These are phyloP conservation scores for Acomys russatus DNA, from an alignment of 2,797 vertebrate species.

Conservation along the genomic window DNA sequence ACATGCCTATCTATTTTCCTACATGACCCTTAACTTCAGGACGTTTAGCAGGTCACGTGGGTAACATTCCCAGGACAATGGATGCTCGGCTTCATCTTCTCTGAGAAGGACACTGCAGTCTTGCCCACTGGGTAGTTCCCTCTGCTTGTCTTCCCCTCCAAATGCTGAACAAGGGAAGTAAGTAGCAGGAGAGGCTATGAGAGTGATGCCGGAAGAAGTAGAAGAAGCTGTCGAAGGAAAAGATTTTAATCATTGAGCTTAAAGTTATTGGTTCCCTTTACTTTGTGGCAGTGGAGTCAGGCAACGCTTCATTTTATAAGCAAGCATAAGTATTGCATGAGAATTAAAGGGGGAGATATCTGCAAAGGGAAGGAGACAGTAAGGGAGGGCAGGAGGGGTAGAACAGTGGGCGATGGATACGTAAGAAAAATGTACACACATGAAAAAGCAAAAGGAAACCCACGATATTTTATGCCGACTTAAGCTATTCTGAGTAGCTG, in stretches of 20 bases:
- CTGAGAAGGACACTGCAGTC: neutral
- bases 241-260: neutral
- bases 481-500: neutral
- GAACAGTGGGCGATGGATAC: neutral
- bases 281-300: neutral
- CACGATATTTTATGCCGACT: neutral
- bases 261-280: neutral
- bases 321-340: too few relatives aligned
- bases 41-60: neutral
- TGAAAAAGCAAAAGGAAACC: too few relatives aligned
- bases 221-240: neutral
- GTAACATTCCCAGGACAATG: neutral
- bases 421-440: too few relatives aligned
- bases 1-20: neutral
- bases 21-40: conserved; percentile 25
- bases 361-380: neutral
- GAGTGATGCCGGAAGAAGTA: neutral
- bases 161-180: neutral
- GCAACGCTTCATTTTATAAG: neutral
- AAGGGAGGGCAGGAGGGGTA: too few relatives aligned
- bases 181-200: neutral
- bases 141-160: conserved; percentile 2
- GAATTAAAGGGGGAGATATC: neutral
- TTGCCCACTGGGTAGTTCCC: neutral
- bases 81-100: neutral